phyloP scores from a whole-genome alignment of 2,888 invertebrate species.

The Agrotis clavis region DNA sequence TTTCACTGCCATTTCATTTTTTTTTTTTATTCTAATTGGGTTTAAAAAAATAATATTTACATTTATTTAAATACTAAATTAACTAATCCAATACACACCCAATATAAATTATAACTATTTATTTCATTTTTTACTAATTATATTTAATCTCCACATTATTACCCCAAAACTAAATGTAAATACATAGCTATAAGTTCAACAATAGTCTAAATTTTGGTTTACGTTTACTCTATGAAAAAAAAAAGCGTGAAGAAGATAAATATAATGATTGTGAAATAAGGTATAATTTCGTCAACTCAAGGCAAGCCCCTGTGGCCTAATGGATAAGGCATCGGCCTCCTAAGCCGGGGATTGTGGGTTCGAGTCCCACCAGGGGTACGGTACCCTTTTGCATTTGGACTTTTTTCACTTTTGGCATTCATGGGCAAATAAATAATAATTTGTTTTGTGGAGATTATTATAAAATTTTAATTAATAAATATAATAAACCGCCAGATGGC shows the following conservation, averaged over 20 bases:
- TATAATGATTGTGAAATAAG: neutral
- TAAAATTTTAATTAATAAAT: too few species aligned
- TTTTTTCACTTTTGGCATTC: neutral
- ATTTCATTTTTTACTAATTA: neutral
- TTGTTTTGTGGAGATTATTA: neutral
- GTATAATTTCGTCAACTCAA: neutral
- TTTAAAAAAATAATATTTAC: too few species aligned
- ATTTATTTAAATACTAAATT: too few species aligned
- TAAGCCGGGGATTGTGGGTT: constrained; percentile 95
- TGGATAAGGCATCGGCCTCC: constrained; percentile 95
- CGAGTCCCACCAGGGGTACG: constrained; percentile 94
- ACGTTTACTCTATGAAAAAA: neutral
- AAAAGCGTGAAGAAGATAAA: neutral
- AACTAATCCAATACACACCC: too few species aligned
- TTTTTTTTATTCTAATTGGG: too few species aligned
- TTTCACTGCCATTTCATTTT: too few species aligned
- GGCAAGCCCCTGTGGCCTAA: constrained; percentile 93
- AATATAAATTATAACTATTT: neutral
- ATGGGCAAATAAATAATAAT: too few species aligned
- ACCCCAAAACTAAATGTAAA: neutral
- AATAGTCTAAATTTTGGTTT: neutral
- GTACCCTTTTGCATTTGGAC: neutral
- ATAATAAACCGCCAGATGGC: constrained; percentile 20
- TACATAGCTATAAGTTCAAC: neutral
- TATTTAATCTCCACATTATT: neutral